Conservation (phyloP, 2,113 vertebrate species). For the Rafetus swinhoei region DNA sequence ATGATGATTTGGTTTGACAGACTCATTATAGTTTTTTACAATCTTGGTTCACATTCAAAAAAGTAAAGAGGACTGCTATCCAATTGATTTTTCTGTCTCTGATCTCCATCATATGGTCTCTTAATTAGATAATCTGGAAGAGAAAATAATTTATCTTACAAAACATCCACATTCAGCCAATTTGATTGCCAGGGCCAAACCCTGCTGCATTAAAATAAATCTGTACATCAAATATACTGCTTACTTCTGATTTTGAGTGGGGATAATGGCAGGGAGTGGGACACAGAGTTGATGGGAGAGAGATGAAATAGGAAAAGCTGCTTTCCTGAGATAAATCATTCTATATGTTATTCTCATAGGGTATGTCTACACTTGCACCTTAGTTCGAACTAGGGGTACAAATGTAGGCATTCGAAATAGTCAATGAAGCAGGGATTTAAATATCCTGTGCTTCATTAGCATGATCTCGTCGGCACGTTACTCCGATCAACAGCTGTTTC, state of each 20-base stretch:
- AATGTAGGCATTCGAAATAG: too few species aligned
- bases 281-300: background rate
- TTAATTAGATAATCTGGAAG: slow-evolving; percentile 59
- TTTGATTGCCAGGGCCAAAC: slow-evolving; percentile 32
- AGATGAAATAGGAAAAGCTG: background rate
- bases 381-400: too few species aligned
- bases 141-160: slow-evolving; percentile 37
- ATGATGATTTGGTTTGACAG: slow-evolving; percentile 61
- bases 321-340: background rate
- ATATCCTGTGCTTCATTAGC: too few species aligned
- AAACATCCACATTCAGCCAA: background rate
- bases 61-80: slow-evolving; percentile 52
- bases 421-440: too few species aligned
- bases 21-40: slow-evolving; percentile 61
- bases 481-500: too few species aligned
- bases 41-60: slow-evolving; percentile 42
- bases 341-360: background rate
- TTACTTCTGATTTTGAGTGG: slow-evolving; percentile 9
- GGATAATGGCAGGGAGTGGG: background rate
- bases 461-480: too few species aligned
- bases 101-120: slow-evolving; percentile 8
- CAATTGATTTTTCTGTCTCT: slow-evolving; percentile 35
- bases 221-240: slow-evolving; percentile 2
- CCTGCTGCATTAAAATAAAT: slow-evolving; percentile 30
- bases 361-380: too few species aligned